A percentile compares a stretch with the other conserved stretches of the same genome.
Evolutionary conservation across 64 coral and sea anemone species (phyloP).

Genomic region (Stylophora pistillata): DNA sequence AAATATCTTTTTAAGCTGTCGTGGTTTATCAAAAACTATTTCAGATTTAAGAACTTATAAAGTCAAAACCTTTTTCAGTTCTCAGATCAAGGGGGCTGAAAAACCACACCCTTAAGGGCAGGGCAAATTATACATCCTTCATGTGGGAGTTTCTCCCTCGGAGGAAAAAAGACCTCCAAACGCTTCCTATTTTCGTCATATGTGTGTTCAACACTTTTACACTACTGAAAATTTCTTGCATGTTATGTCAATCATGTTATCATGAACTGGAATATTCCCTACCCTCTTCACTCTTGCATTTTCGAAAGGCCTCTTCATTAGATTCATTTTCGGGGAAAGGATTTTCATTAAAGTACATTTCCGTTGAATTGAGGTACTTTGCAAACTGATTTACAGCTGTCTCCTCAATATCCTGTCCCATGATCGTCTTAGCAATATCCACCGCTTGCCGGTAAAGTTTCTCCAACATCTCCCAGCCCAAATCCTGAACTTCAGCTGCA

Average conservation of each 20-base stretch:
- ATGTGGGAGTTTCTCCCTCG: too few species aligned
- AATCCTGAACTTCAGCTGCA: conserved; percentile 36
- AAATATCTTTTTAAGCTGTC: too few species aligned
- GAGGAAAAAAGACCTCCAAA: too few species aligned
- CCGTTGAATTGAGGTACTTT: conserved; percentile 28
- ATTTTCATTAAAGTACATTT: conserved; percentile 53
- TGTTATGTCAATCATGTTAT: neutral
- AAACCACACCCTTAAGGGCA: too few species aligned
- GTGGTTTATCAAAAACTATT: too few species aligned
- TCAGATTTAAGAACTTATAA: too few species aligned
- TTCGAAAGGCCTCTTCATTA: conserved; percentile 9
- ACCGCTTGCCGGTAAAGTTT: conserved; percentile 39
- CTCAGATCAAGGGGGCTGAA: too few species aligned
- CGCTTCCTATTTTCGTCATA: too few species aligned
- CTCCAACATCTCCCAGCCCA: conserved; percentile 48
- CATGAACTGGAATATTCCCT: neutral
- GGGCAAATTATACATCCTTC: too few species aligned
- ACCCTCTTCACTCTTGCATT: conserved; percentile 24
- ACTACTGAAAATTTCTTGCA: neutral
- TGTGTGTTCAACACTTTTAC: neutral
- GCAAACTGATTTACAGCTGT: conserved; percentile 33
- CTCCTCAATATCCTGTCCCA: neutral
- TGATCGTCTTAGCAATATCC: conserved; percentile 52
- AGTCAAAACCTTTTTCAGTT: too few species aligned
- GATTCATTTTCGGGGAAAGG: conserved; percentile 66